phyloP scores from a whole-genome alignment of 1,140 invertebrate genomes.

The Leptoteleia sp. region DNA sequence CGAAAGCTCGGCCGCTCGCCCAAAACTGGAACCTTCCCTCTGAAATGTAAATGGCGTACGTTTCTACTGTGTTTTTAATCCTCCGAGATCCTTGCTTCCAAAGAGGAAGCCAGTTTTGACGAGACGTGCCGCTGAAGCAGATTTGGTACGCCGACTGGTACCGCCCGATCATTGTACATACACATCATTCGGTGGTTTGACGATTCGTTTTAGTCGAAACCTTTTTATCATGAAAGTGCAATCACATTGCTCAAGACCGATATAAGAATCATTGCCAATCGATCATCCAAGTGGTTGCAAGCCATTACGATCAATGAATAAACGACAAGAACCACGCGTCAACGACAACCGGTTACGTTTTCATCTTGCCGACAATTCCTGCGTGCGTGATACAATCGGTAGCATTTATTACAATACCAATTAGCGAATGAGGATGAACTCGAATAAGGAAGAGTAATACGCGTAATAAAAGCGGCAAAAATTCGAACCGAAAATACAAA shows the following conservation, averaged over 20 bases:
- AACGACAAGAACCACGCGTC: conserved; percentile 27
- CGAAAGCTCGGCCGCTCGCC: neutral
- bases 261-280: conserved; percentile 55
- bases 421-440: conserved; percentile 2
- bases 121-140: neutral
- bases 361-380: conserved; percentile 60
- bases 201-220: conserved; percentile 45
- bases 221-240: conserved; percentile 63
- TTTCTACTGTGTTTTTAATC: conserved; percentile 65
- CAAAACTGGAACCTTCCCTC: conserved; percentile 39
- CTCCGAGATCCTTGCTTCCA: conserved; percentile 53
- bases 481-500: conserved; percentile 1
- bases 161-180: conserved; percentile 52
- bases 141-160: neutral
- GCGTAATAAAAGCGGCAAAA: too few relatives aligned
- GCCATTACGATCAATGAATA: conserved; percentile 19
- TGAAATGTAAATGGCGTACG: conserved; percentile 59
- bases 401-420: conserved; percentile 41
- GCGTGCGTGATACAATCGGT: conserved; percentile 51
- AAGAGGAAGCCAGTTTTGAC: conserved; percentile 50
- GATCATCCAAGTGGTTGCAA: conserved; percentile 55
- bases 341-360: conserved; percentile 48
- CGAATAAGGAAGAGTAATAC: neutral
- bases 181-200: conserved; percentile 52
- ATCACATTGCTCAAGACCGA: conserved; percentile 65